Conservation (phyloP, 1,140 invertebrate genomes). For the Protaetia brevitarsis region DNA sequence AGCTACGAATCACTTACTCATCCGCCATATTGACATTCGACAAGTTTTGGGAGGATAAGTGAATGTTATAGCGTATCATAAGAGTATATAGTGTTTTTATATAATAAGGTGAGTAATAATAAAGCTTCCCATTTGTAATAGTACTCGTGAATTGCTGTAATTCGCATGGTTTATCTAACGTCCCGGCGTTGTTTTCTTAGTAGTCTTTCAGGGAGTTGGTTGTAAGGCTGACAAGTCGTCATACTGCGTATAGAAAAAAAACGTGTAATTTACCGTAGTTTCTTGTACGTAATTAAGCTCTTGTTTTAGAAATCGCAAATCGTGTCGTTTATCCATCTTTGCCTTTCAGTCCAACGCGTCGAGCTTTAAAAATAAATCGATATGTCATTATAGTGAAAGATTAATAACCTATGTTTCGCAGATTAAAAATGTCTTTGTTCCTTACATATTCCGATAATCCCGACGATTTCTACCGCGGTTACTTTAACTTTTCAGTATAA, state of each 20-base stretch:
- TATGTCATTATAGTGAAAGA: conserved; percentile 42
- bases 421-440: conserved; percentile 36
- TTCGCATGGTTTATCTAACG: background rate
- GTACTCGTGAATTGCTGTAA: background rate
- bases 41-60: conserved; percentile 65
- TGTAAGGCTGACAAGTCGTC: conserved; percentile 40
- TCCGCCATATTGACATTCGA: conserved; percentile 78
- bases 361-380: conserved; percentile 36
- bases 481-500: conserved; percentile 15
- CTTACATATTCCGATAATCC: conserved; percentile 21
- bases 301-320: background rate
- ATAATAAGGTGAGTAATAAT: conserved; percentile 49
- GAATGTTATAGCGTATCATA: conserved; percentile 67
- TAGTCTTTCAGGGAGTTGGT: conserved; percentile 32
- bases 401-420: conserved; percentile 42
- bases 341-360: background rate
- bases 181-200: conserved; percentile 27
- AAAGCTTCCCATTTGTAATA: background rate
- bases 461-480: conserved; percentile 19
- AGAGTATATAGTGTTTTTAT: conserved; percentile 59
- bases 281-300: background rate
- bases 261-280: background rate
- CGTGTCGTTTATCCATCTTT: background rate
- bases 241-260: conserved; percentile 31
- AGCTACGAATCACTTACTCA: conserved; percentile 68